Conservation (phyloP, 2,113 vertebrate genomes). For the Eolophus roseicapilla region DNA sequence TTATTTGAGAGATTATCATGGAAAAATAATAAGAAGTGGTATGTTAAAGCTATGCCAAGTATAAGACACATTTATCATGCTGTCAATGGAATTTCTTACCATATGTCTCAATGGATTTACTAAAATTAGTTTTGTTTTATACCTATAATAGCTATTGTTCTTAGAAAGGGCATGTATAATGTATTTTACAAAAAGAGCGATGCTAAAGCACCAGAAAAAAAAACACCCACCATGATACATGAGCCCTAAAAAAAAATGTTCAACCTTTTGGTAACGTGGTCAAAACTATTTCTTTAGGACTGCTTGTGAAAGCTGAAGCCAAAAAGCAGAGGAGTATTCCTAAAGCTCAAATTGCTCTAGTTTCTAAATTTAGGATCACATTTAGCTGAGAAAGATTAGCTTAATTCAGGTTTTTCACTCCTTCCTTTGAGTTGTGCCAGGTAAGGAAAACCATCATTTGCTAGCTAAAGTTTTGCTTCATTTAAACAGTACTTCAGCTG, state of each 20-base stretch:
- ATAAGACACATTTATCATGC: conserved; percentile 37
- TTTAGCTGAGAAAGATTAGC: background rate
- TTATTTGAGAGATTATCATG: background rate
- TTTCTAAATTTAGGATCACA: background rate
- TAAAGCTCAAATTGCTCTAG: background rate
- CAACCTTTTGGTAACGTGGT: background rate
- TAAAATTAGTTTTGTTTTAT: background rate
- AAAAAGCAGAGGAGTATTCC: background rate
- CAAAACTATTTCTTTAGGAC: background rate
- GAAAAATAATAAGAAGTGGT: conserved; percentile 51
- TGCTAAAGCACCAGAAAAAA: background rate
- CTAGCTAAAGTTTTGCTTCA: background rate
- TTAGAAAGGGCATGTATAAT: background rate
- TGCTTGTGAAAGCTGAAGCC: background rate
- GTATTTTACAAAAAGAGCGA: background rate
- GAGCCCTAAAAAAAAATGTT: background rate
- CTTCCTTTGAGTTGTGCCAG: background rate
- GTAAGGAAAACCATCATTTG: background rate
- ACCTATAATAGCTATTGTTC: background rate
- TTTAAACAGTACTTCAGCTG: background rate
- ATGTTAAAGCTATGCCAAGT: conserved; percentile 38
- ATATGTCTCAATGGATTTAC: background rate
- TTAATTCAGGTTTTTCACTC: background rate
- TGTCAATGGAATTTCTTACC: conserved; percentile 23
- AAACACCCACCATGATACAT: rapidly evolving